These are phyloP conservation scores for Tetragonisca angustula DNA, from an alignment of 2,888 invertebrate genomes.

Conservation along the genomic window DNA sequence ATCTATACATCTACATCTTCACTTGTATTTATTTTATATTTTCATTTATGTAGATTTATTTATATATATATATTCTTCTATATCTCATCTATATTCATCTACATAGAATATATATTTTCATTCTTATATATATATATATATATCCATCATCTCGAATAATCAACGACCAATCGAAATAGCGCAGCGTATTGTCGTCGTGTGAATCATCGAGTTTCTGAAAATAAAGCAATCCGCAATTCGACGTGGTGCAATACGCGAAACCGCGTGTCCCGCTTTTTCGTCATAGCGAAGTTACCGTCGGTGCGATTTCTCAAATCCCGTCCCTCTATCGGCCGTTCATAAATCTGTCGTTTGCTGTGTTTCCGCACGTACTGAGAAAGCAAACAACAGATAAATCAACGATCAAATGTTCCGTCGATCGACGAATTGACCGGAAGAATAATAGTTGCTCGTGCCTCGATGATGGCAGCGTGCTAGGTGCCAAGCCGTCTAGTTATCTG, in stretches of 20 bases:
- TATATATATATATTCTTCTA: too few relatives aligned
- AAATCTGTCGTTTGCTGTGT: conserved; percentile 69
- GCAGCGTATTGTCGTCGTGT: conserved; percentile 15
- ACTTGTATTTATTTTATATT: not conserved
- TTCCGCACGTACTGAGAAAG: conserved; percentile 64
- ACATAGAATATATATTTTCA: too few relatives aligned
- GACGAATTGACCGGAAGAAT: conserved; percentile 71
- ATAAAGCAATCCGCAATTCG: conserved; percentile 34
- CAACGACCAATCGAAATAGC: conserved; percentile 12
- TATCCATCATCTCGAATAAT: not conserved
- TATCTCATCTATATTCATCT: not conserved
- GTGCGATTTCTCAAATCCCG: conserved; percentile 21
- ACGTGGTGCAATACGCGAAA: conserved; percentile 20
- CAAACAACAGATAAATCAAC: conserved; percentile 71
- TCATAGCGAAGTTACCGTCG: conserved; percentile 20
- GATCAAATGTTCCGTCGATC: conserved; percentile 69
- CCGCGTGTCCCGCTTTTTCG: conserved; percentile 37
- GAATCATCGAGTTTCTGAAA: conserved; percentile 36
- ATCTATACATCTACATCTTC: not conserved
- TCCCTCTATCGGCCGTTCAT: conserved; percentile 58
- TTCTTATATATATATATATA: too few relatives aligned
- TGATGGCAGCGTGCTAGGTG: conserved; percentile 58
- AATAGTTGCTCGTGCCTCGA: conserved; percentile 60
- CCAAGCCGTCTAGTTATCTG: conserved; percentile 68
- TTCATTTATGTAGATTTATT: not conserved